phyloP scores from a whole-genome alignment of 2,797 vertebrate species.

The Chelon auratus region DNA sequence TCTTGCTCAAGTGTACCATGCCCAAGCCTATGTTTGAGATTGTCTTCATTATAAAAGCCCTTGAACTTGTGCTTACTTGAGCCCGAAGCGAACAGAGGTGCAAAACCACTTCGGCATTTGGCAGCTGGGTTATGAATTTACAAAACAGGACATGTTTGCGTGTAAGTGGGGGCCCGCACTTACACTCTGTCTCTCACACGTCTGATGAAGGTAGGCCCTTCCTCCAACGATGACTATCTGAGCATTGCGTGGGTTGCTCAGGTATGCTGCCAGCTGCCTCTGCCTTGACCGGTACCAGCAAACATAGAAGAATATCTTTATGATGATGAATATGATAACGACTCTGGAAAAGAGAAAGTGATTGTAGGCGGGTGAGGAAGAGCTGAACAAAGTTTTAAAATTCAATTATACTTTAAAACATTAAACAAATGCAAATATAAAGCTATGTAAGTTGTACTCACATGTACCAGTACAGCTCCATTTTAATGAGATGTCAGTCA shows the following conservation, averaged over 20 bases:
- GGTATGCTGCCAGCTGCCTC: constrained; percentile 88
- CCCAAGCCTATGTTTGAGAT: background rate
- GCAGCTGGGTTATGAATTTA: background rate
- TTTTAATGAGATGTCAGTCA: constrained; percentile 64
- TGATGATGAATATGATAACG: constrained; percentile 90
- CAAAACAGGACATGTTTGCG: background rate
- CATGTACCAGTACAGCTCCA: constrained; percentile 92
- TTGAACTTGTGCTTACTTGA: background rate
- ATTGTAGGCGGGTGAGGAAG: accelerated
- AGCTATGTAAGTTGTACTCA: constrained; percentile 72
- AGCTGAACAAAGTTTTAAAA: background rate
- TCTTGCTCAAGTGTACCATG: background rate
- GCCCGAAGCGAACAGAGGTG: background rate
- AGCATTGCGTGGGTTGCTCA: constrained; percentile 89
- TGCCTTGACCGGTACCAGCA: constrained; percentile 91
- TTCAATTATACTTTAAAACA: background rate
- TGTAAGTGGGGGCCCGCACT: constrained; percentile 58
- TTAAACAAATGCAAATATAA: too few species aligned
- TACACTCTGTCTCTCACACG: constrained; percentile 89
- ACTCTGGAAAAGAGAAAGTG: constrained; percentile 76
- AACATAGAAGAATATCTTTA: constrained; percentile 91
- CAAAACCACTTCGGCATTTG: constrained; percentile 1
- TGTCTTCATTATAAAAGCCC: background rate
- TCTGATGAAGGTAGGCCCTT: constrained; percentile 89
- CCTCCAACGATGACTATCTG: constrained; percentile 91